Evolutionary conservation across 1,140 invertebrate species (phyloP).

Genomic region (Cotesia glomerata): DNA sequence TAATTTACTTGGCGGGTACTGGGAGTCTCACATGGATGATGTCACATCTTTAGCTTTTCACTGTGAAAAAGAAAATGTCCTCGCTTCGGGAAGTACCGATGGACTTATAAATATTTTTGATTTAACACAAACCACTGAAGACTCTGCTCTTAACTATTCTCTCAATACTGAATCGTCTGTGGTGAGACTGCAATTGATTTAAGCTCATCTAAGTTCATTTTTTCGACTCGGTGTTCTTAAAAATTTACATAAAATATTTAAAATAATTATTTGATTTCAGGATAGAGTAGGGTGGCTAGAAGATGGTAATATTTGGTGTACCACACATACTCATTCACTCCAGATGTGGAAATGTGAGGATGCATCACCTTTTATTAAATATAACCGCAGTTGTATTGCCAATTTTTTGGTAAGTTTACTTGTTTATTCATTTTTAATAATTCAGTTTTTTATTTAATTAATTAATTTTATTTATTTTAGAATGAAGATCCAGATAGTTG

Average conservation of each 20-base stretch:
- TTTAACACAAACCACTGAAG: constrained; percentile 75
- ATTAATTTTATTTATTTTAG: constrained; percentile 52
- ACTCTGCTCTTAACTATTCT: constrained; percentile 79
- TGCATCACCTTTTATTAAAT: constrained; percentile 66
- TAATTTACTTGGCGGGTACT: constrained; percentile 80
- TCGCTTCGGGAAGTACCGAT: constrained; percentile 82
- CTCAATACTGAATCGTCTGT: constrained; percentile 86
- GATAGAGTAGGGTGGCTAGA: constrained; percentile 60
- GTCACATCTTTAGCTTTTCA: constrained; percentile 83
- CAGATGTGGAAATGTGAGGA: constrained; percentile 75
- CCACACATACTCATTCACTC: constrained; percentile 75
- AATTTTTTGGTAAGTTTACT: constrained; percentile 28
- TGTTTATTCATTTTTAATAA: constrained; percentile 13
- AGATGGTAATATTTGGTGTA: constrained; percentile 67
- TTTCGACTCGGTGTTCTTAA: too few species aligned
- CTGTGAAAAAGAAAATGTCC: constrained; percentile 69
- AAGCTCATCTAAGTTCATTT: constrained; percentile 17
- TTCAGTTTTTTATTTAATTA: constrained; percentile 4
- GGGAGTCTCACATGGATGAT: constrained; percentile 85
- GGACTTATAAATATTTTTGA: constrained; percentile 88
- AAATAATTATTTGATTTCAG: constrained; percentile 36
- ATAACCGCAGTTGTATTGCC: constrained; percentile 61
- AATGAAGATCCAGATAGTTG: constrained; percentile 69
- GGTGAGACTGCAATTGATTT: constrained; percentile 58
- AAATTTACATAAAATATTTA: not conserved